A percentile compares a stretch with the other conserved stretches of the same genome.
Conservation (phyloP, 2,797 vertebrate genomes). For the Garrulus glandarius region DNA sequence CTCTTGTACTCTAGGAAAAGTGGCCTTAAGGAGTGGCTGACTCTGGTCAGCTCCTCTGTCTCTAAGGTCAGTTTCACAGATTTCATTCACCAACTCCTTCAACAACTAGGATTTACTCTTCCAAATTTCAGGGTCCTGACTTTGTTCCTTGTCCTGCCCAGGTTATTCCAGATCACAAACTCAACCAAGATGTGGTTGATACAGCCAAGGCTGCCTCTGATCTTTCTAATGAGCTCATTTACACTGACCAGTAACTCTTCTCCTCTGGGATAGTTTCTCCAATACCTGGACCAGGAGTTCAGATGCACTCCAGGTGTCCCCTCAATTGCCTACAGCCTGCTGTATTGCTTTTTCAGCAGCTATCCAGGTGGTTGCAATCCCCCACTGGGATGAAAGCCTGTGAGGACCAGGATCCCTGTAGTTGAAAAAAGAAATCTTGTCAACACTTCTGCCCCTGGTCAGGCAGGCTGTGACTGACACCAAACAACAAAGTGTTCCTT, state of each 20-base stretch:
- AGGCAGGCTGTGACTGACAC: neutral
- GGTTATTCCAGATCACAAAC: neutral
- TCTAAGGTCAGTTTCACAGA: neutral
- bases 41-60: neutral
- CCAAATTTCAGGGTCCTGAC: neutral
- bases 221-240: neutral
- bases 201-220: neutral
- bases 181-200: rapidly evolving
- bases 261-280: neutral
- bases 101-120: neutral
- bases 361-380: neutral
- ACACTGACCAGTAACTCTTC: neutral
- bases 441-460: neutral
- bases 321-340: neutral
- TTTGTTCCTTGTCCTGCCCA: rapidly evolving
- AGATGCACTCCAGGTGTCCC: neutral
- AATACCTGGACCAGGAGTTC: neutral
- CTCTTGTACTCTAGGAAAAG: neutral
- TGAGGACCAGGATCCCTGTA: neutral
- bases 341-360: neutral
- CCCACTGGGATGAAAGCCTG: neutral
- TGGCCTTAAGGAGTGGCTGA: neutral
- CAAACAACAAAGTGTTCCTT: neutral
- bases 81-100: neutral
- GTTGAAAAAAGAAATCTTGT: neutral